Conservation (phyloP, 2,797 vertebrate genomes). For the Acestrorhynchus altus region DNA sequence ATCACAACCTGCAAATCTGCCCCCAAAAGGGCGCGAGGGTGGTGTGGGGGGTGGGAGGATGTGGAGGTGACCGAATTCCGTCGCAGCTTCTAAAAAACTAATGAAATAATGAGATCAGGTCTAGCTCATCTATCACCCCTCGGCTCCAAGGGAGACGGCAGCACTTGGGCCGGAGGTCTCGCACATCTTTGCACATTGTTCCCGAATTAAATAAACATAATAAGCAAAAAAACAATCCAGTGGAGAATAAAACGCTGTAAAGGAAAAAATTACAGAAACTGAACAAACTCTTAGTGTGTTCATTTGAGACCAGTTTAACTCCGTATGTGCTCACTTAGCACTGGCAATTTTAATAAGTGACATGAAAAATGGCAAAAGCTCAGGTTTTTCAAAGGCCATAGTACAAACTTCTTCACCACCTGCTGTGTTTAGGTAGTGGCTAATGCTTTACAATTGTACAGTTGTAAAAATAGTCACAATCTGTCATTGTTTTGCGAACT, state of each 20-base stretch:
- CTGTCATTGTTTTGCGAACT: not conserved
- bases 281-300: not conserved
- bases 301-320: not conserved
- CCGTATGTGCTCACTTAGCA: not conserved
- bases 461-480: not conserved
- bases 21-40: constrained; percentile 13
- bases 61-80: constrained; percentile 67
- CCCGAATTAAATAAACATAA: constrained; percentile 33
- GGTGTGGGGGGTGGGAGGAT: constrained; percentile 9
- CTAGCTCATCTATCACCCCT: constrained; percentile 64
- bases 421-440: not conserved
- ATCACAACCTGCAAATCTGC: constrained; percentile 64
- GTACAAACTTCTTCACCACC: not conserved
- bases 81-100: constrained; percentile 72
- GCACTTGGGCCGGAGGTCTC: constrained; percentile 6
- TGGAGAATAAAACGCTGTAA: constrained; percentile 5
- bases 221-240: constrained; percentile 3
- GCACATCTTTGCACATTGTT: constrained; percentile 39
- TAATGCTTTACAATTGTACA: not conserved
- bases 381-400: not conserved
- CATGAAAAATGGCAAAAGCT: not conserved
- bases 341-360: not conserved
- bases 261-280: not conserved
- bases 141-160: constrained; percentile 45
- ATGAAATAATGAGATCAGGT: constrained; percentile 77